Evolutionary conservation across 2,113 vertebrate genomes (phyloP).

Genomic region (Cinclus mexicanus): DNA sequence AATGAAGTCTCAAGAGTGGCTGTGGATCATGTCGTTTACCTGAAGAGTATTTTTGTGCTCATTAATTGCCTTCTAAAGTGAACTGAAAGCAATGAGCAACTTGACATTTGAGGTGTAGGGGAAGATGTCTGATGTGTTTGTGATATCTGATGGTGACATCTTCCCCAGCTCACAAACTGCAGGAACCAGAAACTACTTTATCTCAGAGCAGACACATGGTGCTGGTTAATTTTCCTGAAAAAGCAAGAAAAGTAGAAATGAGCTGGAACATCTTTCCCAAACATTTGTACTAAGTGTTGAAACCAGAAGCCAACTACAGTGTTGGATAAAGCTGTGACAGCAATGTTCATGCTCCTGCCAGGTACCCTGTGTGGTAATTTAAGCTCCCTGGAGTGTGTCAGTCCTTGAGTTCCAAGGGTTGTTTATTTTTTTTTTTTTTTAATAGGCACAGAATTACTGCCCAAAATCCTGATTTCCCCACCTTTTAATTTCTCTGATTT

Average conservation of each 20-base stretch:
- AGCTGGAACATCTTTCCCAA: not conserved
- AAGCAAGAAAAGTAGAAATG: not conserved
- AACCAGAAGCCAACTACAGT: not conserved
- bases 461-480: not conserved
- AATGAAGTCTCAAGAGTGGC: not conserved
- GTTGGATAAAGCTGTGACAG: not conserved
- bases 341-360: not conserved
- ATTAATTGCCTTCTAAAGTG: not conserved
- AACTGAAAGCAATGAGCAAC: not conserved
- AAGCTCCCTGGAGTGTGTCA: not conserved
- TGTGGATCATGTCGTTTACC: not conserved
- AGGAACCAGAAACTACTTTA: not conserved
- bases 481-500: not conserved
- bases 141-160: not conserved
- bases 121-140: not conserved
- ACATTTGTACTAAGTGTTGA: not conserved
- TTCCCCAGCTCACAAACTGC: not conserved
- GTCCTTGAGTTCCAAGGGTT: not conserved
- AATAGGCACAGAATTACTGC: not conserved
- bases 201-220: not conserved
- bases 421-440: not conserved
- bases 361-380: not conserved
- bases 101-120: not conserved
- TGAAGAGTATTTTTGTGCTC: not conserved
- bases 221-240: not conserved